Conservation (phyloP, 2,113 vertebrate species). For the Ceratotherium simum region DNA sequence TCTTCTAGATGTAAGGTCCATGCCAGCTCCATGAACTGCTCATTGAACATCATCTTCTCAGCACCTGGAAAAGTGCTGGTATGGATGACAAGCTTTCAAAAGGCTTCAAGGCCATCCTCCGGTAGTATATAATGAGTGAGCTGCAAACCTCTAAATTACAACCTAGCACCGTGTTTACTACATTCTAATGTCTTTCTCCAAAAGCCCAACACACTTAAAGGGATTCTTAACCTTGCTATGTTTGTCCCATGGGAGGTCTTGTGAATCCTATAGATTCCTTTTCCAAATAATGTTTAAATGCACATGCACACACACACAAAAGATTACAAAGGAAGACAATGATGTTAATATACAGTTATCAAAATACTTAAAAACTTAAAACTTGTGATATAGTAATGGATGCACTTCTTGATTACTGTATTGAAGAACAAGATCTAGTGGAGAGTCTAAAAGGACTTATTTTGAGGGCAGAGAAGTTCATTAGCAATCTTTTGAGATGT, state of each 20-base stretch:
- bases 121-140: not conserved
- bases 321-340: not conserved
- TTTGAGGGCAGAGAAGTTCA: not conserved
- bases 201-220: not conserved
- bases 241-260: not conserved
- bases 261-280: not conserved
- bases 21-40: not conserved
- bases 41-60: not conserved
- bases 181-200: not conserved
- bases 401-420: not conserved
- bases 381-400: not conserved
- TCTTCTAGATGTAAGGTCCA: not conserved
- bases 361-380: not conserved
- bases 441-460: not conserved
- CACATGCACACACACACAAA: not conserved
- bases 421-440: not conserved
- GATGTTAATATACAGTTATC: not conserved
- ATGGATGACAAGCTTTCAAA: not conserved
- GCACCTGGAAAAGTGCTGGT: not conserved
- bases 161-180: not conserved
- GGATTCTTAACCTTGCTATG: not conserved
- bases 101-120: not conserved
- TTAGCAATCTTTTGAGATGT: slow-evolving; percentile 4
- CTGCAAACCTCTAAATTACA: not conserved
- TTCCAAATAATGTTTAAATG: not conserved